Evolutionary conservation across 2,113 vertebrate genomes (phyloP), one percentile per base, ranked within the genome.

Genomic region (Gila orcuttii): DNA sequence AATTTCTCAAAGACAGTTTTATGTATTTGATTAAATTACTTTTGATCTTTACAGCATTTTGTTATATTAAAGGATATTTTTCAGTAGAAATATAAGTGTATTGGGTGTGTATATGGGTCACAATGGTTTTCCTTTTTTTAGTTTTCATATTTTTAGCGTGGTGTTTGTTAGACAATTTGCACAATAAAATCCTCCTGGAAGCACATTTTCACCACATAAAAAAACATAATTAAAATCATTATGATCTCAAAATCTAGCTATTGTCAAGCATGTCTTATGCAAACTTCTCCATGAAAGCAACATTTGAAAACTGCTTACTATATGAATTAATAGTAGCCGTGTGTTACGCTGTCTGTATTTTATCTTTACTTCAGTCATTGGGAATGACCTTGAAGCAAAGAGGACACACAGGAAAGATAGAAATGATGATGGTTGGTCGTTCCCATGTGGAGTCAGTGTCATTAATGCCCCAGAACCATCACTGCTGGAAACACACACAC

Each of bases 341-440:
- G 33, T 33, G n/a, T 66, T 47, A 81, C 7, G 0, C 25, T 81
- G 8, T 9, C 73, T 28, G 66, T 75, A 68, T 71, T 75, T 59
- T 77, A 21, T 60, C 60, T 55, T 31, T 45, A 15, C 36, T 9
- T 87, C 84, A 79, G 55, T 82, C 64, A 78, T 33, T 64, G 79
- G 23, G 69, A 87, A 90, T 89, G 91, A 89, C 88, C 89, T 92
- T 86, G 42, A 80, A 57, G 62, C 47, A 55, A 76, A 91, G 87
- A 89, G 86, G 78, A 87, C 86, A 73, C 69, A 25, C 57, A 36
- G 50, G 89, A 90, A 92, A 88, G 89, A 91, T 84, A 31, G 31
- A 36, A 57, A 84, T 64, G 77, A 85, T 79, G 82, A 79, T 85
- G 79, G 89, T 85, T 79, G 87, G 86, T 84, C 69, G 82, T 69